Evolutionary conservation across 2,888 invertebrate genomes (phyloP).

Genomic region (Lasius platythorax): DNA sequence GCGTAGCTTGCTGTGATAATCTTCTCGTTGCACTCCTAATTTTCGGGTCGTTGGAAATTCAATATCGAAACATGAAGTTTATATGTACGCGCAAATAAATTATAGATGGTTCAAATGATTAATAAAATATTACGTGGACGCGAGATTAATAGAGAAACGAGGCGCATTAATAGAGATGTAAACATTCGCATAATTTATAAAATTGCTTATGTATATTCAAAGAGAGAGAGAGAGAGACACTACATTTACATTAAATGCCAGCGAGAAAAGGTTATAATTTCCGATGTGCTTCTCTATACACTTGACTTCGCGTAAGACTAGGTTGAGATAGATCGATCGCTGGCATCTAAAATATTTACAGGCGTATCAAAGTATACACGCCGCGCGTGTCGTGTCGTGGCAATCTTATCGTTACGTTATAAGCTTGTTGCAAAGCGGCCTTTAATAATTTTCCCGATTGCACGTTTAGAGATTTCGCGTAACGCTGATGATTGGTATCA

Average conservation of each 20-base stretch:
- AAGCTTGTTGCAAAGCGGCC: conserved; percentile 12
- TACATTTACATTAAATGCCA: conserved; percentile 1
- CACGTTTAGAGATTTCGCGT: neutral
- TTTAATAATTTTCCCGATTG: conserved; percentile 21
- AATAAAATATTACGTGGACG: neutral
- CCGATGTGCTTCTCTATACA: conserved; percentile 1
- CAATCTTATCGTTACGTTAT: conserved; percentile 56
- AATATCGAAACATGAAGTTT: neutral
- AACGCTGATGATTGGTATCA: neutral
- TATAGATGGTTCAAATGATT: neutral
- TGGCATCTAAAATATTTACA: conserved; percentile 68
- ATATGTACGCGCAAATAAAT: neutral
- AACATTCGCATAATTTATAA: conserved; percentile 2
- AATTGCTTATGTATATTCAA: neutral
- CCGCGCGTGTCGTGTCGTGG: conserved; percentile 49
- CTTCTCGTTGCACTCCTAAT: neutral
- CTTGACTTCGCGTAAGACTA: conserved; percentile 53
- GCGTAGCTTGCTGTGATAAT: conserved; percentile 22
- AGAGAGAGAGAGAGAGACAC: too few species aligned
- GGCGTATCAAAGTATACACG: conserved; percentile 60
- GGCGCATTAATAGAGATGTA: neutral
- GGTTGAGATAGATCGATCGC: conserved; percentile 67
- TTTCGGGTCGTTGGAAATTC: neutral
- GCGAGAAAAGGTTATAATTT: conserved; percentile 12
- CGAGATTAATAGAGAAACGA: neutral